phyloP scores from a whole-genome alignment of 1,140 invertebrate species.

The Drosophila seguyi region DNA sequence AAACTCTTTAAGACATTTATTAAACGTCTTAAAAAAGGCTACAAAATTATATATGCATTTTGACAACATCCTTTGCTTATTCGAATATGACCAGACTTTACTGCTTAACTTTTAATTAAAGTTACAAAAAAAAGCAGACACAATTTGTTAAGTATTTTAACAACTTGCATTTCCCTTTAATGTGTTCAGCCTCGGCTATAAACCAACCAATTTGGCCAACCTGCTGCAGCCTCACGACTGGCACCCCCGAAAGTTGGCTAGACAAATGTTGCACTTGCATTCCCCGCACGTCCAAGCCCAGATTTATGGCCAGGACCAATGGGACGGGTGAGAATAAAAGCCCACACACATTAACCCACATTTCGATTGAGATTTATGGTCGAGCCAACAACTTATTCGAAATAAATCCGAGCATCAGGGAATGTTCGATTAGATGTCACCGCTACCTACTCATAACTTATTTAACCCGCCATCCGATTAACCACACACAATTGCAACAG shows the following conservation, averaged over 20 bases:
- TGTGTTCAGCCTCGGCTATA: background rate
- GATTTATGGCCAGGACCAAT: conserved; percentile 40
- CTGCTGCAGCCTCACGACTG: conserved; percentile 8
- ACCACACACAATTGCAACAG: conserved; percentile 1
- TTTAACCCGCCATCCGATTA: conserved; percentile 26
- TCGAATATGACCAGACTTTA: too few relatives aligned
- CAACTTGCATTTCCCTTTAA: background rate
- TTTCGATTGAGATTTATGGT: conserved; percentile 39
- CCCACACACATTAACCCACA: conserved; percentile 48
- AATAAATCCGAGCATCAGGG: conserved; percentile 10
- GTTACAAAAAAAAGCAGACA: background rate
- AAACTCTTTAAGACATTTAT: too few relatives aligned
- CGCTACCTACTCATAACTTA: conserved; percentile 28
- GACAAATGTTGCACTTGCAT: conserved; percentile 58
- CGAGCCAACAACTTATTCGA: conserved; percentile 29
- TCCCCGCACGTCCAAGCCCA: conserved; percentile 2
- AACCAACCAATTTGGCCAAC: background rate
- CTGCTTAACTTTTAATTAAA: background rate
- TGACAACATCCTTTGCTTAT: too few relatives aligned
- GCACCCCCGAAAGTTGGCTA: conserved; percentile 42
- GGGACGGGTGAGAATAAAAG: conserved; percentile 3
- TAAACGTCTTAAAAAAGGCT: too few relatives aligned
- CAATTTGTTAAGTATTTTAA: background rate
- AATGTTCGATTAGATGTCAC: conserved; percentile 21
- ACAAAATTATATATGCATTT: too few relatives aligned